A percentile compares a stretch with the other conserved stretches of the same genome.
These are phyloP conservation scores for Erebia aethiops DNA, from an alignment of 2,888 invertebrate species.

Conservation along the genomic window DNA sequence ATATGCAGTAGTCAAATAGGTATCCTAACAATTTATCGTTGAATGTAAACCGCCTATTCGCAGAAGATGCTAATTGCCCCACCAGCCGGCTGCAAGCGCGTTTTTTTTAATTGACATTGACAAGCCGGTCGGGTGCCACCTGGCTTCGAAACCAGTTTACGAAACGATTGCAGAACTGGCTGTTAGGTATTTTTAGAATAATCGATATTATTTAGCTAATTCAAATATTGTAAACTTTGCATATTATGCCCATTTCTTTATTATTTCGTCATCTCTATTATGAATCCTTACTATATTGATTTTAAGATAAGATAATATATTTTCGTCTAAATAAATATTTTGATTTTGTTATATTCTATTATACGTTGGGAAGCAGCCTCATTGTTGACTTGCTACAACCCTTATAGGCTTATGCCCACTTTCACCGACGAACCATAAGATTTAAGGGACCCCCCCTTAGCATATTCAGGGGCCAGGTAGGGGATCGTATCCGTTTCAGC, in stretches of 20 bases:
- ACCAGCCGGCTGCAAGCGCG: conserved; percentile 24
- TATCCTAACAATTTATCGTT: background rate
- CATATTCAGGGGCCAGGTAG: too few species aligned
- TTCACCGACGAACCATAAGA: too few species aligned
- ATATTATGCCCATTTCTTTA: background rate
- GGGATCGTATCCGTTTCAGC: too few species aligned
- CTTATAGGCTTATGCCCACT: too few species aligned
- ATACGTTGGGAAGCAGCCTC: too few species aligned
- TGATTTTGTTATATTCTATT: too few species aligned
- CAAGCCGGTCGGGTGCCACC: conserved; percentile 42
- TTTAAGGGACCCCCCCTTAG: too few species aligned
- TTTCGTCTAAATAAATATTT: too few species aligned
- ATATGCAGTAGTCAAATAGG: too few species aligned
- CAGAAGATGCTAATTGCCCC: conserved; percentile 36
- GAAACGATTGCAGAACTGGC: conserved; percentile 31
- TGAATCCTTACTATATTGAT: too few species aligned
- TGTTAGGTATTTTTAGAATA: conserved; percentile 23
- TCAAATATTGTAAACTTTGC: background rate
- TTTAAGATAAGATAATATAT: too few species aligned
- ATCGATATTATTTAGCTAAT: conserved; percentile 11
- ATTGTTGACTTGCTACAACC: too few species aligned
- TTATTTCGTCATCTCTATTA: background rate
- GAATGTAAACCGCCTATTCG: conserved; percentile 18
- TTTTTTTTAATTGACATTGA: conserved; percentile 41
- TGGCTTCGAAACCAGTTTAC: conserved; percentile 43